Evolutionary conservation across 2,113 vertebrate genomes (phyloP).

Genomic region (Collichthys lucidus): DNA sequence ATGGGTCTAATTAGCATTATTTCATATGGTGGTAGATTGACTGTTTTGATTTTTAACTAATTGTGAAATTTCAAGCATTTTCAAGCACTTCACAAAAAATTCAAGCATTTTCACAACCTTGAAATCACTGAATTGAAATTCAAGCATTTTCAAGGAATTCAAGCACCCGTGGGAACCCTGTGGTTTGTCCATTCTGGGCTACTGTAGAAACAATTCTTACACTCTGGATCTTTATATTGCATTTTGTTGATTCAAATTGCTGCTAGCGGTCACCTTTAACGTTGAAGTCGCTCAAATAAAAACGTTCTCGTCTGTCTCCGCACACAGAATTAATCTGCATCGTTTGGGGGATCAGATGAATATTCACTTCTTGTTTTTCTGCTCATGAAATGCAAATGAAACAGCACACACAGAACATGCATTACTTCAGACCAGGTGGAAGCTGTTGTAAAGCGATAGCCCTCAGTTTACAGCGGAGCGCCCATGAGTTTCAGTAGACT

Average conservation of each 20-base stretch:
- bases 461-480: conserved; percentile 31
- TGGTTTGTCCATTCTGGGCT: too few species aligned
- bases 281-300: neutral
- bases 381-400: conserved; percentile 29
- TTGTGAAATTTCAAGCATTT: too few species aligned
- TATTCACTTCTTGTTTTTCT: conserved; percentile 26
- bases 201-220: too few species aligned
- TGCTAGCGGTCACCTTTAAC: neutral
- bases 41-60: too few species aligned
- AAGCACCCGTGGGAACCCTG: too few species aligned
- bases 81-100: too few species aligned
- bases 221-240: neutral
- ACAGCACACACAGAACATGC: neutral
- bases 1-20: too few species aligned
- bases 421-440: conserved; percentile 65
- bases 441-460: conserved; percentile 56
- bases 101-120: too few species aligned
- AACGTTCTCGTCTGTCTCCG: neutral
- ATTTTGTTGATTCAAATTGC: neutral
- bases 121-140: too few species aligned
- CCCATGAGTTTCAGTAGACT: conserved; percentile 50
- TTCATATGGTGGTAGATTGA: too few species aligned
- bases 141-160: too few species aligned
- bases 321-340: conserved; percentile 42
- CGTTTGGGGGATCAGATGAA: conserved; percentile 17